Evolutionary conservation across 2,888 invertebrate genomes (phyloP).

Genomic region (Caenorhabditis drosophilae): DNA sequence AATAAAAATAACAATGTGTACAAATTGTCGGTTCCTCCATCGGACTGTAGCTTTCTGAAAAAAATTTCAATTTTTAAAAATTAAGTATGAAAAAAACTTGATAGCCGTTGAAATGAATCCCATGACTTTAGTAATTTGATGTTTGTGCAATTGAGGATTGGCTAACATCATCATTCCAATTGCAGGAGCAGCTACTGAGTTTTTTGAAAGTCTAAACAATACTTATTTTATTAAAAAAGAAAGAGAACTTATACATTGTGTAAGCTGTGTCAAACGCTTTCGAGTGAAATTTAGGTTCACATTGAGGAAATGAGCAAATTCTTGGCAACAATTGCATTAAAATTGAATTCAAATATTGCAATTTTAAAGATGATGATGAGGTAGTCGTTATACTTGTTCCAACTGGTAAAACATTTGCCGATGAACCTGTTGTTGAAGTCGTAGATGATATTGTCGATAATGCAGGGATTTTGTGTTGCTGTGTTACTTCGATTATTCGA

Average conservation of each 20-base stretch:
- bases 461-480: no score
- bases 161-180: constrained; percentile 34
- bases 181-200: constrained; percentile 23
- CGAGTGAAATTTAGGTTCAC: constrained; percentile 14
- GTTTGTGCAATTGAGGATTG: constrained; percentile 16
- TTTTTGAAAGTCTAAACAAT: background rate
- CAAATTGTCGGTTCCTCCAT: constrained; percentile 79
- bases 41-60: constrained; percentile 5
- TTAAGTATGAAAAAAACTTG: constrained; percentile 3
- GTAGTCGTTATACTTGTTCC: no score
- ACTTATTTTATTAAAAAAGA: no score
- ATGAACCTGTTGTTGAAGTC: constrained; percentile 1
- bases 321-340: constrained; percentile 84
- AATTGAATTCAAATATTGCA: constrained; percentile 78
- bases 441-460: no score
- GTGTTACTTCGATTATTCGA: constrained; percentile 6
- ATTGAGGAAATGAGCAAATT: constrained; percentile 35
- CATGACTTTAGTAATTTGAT: constrained; percentile 13
- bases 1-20: constrained; percentile 91
- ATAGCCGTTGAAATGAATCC: constrained; percentile 9
- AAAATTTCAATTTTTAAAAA: background rate
- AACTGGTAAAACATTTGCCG: no score
- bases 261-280: constrained; percentile 22
- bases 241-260: constrained; percentile 19
- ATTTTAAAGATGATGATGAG: no score